A percentile compares a stretch with the other conserved stretches of the same genome.
Evolutionary conservation across 2,113 vertebrate genomes (phyloP).

Genomic region (Edolisoma coerulescens): DNA sequence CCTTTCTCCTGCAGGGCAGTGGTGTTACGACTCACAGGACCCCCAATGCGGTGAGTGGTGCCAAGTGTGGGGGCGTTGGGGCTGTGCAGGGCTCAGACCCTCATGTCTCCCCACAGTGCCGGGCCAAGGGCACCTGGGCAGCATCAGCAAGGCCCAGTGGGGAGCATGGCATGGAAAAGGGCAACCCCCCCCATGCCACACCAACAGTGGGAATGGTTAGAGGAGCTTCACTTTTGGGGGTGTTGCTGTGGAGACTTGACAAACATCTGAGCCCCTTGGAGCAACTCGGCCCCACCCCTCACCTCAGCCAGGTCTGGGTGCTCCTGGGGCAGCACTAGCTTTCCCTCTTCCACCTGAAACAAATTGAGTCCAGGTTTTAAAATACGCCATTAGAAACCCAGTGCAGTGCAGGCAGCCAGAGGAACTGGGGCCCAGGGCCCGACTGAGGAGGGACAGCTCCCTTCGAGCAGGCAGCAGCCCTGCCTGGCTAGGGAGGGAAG

Average conservation of each 20-base stretch:
- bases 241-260: neutral
- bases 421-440: fast-evolving
- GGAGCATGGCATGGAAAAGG: neutral
- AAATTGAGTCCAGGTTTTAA: neutral
- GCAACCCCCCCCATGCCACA: fast-evolving
- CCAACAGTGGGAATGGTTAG: neutral
- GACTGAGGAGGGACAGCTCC: neutral
- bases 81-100: neutral
- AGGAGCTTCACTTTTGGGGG: fast-evolving
- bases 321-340: neutral
- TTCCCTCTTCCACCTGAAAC: neutral
- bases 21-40: slow-evolving; percentile 67
- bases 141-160: neutral
- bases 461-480: neutral
- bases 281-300: fast-evolving
- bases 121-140: neutral
- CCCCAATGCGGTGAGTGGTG: slow-evolving; percentile 59
- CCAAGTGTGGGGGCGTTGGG: neutral
- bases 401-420: fast-evolving
- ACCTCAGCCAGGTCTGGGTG: fast-evolving
- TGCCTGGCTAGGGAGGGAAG: neutral
- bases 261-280: neutral
- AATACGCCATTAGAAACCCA: neutral
- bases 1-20: slow-evolving; percentile 12
- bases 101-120: fast-evolving